Base-by-base conservation (phyloP, 2,113 vertebrate genomes). In the Odontophorus gujanensis region DNA sequence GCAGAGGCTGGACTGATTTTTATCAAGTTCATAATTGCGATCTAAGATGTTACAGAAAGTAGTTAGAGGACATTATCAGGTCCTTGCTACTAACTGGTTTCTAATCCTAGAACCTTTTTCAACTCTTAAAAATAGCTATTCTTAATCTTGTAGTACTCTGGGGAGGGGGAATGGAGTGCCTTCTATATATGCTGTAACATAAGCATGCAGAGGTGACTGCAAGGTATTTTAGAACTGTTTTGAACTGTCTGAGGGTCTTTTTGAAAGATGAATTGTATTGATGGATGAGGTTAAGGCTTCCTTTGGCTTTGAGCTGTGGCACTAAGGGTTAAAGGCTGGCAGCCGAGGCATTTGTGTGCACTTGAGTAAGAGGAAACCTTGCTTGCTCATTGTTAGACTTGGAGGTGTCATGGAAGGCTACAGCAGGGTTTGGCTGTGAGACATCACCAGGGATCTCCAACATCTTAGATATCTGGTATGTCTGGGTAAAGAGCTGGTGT, bases 1-100 rank as follows among this genome's bases (percentile, higher is more conserved):
- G 72, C 81, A 92, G 75, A 83, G 85, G 71, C 51, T 80, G 59
- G 47, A 58, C 65, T 95, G 89, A 95, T 95, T 85, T 87, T 80
- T 85, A 2, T 91, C 84, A 91, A 82, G 84, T 72, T 72, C 19
- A 11, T 93, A 92, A 69, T 91, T 92, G 62, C 85, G 91, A 91
- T 19, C 38, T 85, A 45, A 87, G 79, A 80, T 47, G 32, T 82
- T 81, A 73, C 2, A 76, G 87, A 77, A 81, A 63, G 55, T 74
- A 89, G 84, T 79, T 75, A 58, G 81, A 91, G n/a, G 36, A 25
- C 17, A 62, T 11, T 68, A 36, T 76, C 43, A 79, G 45, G 45
- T 94, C 75, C 68, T 71, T 88, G 58, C 51, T 80, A 51, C 81
- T 79, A 51, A 53, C 32, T 68, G 63, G 34, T 77, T 61, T 80